Percentiles rank a stretch among this genome's conserved stretches.
Conservation (phyloP, 53 echinoderm and acorn worm species). For the Holothuria leucospilota region DNA sequence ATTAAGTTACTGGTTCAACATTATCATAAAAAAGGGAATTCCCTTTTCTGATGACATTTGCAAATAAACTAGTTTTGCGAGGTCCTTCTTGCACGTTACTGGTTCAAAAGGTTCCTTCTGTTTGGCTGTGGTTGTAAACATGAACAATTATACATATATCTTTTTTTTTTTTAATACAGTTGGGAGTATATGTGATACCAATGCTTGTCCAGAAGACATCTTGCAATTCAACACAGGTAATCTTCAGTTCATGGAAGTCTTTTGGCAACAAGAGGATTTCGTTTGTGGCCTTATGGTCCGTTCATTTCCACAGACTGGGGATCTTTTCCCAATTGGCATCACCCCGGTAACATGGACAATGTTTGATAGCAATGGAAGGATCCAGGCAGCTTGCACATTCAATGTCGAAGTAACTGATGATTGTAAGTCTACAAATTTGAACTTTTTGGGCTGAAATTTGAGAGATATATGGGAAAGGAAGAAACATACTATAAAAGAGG, state of each 20-base stretch:
- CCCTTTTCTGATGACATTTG: too few relatives aligned
- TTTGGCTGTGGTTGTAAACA: too few relatives aligned
- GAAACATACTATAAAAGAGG: too few relatives aligned
- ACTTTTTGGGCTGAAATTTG: too few relatives aligned
- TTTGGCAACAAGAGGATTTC: neutral
- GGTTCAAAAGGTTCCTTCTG: too few relatives aligned
- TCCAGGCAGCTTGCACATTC: conserved; percentile 12
- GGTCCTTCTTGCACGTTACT: too few relatives aligned
- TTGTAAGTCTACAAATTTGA: conserved; percentile 2
- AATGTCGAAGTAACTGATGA: conserved; percentile 1
- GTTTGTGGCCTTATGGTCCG: conserved; percentile 8
- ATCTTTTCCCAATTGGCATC: conserved; percentile 2
- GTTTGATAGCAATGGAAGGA: neutral
- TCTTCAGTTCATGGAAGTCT: conserved; percentile 17
- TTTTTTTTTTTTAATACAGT: too few relatives aligned
- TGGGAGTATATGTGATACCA: conserved; percentile 10
- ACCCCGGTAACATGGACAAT: conserved; percentile 19
- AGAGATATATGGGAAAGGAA: too few relatives aligned
- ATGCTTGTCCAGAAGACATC: conserved; percentile 31
- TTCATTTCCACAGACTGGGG: neutral
- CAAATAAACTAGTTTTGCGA: too few relatives aligned
- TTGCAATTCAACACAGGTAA: conserved; percentile 15
- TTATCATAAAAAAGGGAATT: too few relatives aligned
- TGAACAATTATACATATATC: too few relatives aligned
- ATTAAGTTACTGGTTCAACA: too few relatives aligned